A percentile compares a stretch with the other conserved stretches of the same genome.
These are phyloP conservation scores for Cataglyphis albicans DNA, from an alignment of 2,888 invertebrate genomes.

Conservation along the genomic window DNA sequence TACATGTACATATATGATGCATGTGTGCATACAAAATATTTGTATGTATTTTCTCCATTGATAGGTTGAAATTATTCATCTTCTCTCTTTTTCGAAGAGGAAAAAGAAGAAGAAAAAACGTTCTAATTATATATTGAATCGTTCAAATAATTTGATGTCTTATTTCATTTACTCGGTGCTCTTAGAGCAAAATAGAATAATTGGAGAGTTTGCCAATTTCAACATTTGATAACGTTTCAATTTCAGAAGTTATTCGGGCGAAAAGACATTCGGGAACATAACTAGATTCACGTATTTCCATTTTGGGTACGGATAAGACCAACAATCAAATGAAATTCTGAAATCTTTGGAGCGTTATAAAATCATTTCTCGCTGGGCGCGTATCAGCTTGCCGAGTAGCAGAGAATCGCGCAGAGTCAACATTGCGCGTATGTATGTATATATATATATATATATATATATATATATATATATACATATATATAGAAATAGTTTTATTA, in stretches of 20 bases:
- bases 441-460: background rate
- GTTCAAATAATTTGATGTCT: background rate
- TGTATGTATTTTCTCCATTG: background rate
- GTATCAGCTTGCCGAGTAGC: background rate
- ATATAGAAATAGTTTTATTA: conserved; percentile 55
- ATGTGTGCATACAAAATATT: background rate
- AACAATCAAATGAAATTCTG: conserved; percentile 52
- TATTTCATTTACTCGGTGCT: conserved; percentile 19
- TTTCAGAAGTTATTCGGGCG: conserved; percentile 51
- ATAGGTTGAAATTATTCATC: background rate
- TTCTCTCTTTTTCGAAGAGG: too few relatives aligned
- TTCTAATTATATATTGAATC: background rate
- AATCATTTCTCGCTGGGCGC: conserved; percentile 39
- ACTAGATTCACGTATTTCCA: conserved; percentile 54
- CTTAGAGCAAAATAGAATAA: conserved; percentile 14
- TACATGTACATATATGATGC: background rate
- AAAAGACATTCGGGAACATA: conserved; percentile 52
- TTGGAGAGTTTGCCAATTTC: conserved; percentile 39
- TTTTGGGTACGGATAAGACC: conserved; percentile 51
- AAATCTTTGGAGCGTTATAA: conserved; percentile 42
- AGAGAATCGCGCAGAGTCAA: conserved; percentile 10
- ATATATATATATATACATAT: background rate
- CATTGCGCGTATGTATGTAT: background rate
- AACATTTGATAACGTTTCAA: conserved; percentile 54
- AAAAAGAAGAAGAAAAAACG: background rate